Evolutionary conservation across 2,888 invertebrate genomes (phyloP).

Genomic region (Hyalella azteca): DNA sequence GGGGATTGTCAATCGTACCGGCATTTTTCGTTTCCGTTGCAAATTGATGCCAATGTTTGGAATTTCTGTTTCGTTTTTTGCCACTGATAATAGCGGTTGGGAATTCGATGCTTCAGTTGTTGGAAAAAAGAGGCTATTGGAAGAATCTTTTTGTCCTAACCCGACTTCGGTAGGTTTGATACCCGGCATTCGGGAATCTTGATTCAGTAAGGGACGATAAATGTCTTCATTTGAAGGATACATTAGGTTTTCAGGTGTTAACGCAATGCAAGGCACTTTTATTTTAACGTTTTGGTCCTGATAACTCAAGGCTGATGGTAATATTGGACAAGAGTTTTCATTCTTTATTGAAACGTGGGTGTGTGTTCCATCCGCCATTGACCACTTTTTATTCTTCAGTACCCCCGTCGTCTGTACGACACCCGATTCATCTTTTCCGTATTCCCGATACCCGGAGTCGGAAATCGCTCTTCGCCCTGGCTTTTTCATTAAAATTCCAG

Average conservation of each 20-base stretch:
- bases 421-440: background rate
- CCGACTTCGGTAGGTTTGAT: background rate
- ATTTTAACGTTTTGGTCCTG: background rate
- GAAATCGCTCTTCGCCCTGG: background rate
- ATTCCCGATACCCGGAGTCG: too few relatives aligned
- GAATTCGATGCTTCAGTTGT: background rate
- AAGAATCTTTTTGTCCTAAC: too few relatives aligned
- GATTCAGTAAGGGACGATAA: background rate
- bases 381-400: conserved; percentile 5
- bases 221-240: conserved; percentile 11
- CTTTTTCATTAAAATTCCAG: background rate
- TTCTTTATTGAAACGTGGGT: background rate
- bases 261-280: background rate
- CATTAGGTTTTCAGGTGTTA: background rate
- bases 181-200: background rate
- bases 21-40: background rate
- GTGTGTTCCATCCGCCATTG: background rate
- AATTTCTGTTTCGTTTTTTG: too few relatives aligned
- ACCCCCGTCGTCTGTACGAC: background rate
- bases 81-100: too few relatives aligned
- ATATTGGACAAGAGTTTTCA: background rate
- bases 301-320: background rate
- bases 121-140: too few relatives aligned
- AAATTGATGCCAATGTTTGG: background rate
- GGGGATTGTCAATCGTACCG: conserved; percentile 6